Percentiles rank a stretch among this genome's conserved stretches.
Conservation (phyloP, 2,888 invertebrate genomes). For the Galeruca laticollis region DNA sequence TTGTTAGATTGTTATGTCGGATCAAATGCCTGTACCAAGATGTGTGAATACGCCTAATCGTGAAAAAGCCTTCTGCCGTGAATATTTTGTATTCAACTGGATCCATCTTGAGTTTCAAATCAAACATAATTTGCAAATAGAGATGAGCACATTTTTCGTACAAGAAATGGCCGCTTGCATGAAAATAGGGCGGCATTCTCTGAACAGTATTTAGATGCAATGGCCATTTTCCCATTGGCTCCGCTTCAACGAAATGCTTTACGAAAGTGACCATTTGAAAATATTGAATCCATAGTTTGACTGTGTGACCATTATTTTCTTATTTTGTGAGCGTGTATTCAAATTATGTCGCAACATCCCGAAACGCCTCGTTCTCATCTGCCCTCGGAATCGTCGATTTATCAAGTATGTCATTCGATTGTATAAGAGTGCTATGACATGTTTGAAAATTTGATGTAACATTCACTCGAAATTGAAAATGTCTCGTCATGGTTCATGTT, state of each 20-base stretch:
- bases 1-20: slow-evolving; percentile 52
- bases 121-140: slow-evolving; percentile 62
- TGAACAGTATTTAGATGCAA: slow-evolving; percentile 37
- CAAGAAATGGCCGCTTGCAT: slow-evolving; percentile 51
- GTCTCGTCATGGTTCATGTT: no score
- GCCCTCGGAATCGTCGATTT: slow-evolving; percentile 25
- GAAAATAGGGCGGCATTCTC: slow-evolving; percentile 61
- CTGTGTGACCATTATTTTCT: slow-evolving; percentile 12
- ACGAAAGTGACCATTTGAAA: slow-evolving; percentile 51
- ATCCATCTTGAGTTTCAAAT: slow-evolving; percentile 40
- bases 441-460: no score
- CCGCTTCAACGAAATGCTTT: slow-evolving; percentile 54
- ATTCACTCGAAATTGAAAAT: no score
- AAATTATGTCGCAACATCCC: slow-evolving; percentile 57
- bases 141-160: slow-evolving; percentile 60
- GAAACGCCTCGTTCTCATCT: slow-evolving; percentile 35
- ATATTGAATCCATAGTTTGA: slow-evolving; percentile 51
- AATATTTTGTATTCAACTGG: slow-evolving; percentile 48
- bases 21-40: no score
- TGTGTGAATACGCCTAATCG: slow-evolving; percentile 48
- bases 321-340: slow-evolving; percentile 20
- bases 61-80: slow-evolving; percentile 52
- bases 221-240: slow-evolving; percentile 55
- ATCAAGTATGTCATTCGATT: slow-evolving; percentile 18
- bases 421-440: no score